These are phyloP conservation scores for Podotricha telesiphe DNA, from an alignment of 2,888 invertebrate genomes.

Conservation along the genomic window DNA sequence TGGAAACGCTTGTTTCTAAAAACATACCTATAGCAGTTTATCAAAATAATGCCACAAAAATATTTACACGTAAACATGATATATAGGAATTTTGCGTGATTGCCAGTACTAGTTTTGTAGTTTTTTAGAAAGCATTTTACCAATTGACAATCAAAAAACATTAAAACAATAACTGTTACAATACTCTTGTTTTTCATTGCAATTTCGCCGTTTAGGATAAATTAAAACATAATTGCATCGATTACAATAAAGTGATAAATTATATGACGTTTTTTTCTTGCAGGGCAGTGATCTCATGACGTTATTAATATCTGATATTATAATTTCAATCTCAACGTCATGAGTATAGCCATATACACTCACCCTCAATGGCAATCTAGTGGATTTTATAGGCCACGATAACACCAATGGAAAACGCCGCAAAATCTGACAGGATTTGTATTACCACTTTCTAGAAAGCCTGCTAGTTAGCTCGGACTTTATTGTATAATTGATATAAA, in stretches of 20 bases:
- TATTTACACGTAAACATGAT: no score
- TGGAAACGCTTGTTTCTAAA: no score
- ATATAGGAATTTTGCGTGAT: no score
- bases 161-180: background rate
- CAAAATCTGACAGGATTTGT: constrained; percentile 54
- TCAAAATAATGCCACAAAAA: no score
- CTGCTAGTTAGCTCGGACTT: constrained; percentile 33
- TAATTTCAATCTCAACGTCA: constrained; percentile 14
- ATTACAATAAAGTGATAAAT: no score
- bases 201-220: background rate
- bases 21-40: no score
- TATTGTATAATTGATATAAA: constrained; percentile 30
- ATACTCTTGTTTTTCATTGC: background rate
- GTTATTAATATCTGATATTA: constrained; percentile 4
- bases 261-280: no score
- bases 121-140: no score
- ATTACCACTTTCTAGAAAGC: constrained; percentile 45
- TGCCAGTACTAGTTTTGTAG: no score
- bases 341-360: constrained; percentile 12
- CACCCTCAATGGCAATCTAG: constrained; percentile 61
- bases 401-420: constrained; percentile 56
- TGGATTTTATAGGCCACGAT: constrained; percentile 67
- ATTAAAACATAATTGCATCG: background rate
- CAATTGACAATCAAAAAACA: no score
- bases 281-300: no score